Base-by-base conservation (phyloP, 2,888 invertebrate genomes). In the Ferdinandea cuprea region DNA sequence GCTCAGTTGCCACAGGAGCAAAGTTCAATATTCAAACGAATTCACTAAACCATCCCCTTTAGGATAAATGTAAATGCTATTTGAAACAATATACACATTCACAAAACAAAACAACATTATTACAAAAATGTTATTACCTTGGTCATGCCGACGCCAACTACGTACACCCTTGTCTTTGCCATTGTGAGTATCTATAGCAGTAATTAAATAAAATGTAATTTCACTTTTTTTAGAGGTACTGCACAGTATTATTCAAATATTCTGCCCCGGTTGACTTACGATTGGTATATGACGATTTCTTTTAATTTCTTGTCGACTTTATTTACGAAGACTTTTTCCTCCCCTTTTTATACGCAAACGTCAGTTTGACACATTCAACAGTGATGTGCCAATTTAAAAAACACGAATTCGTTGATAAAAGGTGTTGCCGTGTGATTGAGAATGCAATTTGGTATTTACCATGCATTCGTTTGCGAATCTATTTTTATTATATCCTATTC, bases 141-240 rank as follows among this genome's bases (percentile, higher is more conserved):
- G 85, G 98, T 98, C 98, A 99, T 99, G 85, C 98, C 98, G 86
- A 98, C 98, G 85, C 99, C 99, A 87, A 98, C 94, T 66, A 98
- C 97, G 91, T 94, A 99, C 63, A 98, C 97, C 91, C 93, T 87
- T 58, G 87, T 88, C 85, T 89, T 88, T 7, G 87, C 88, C 91
- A 91, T 91, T 72, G 85, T 85, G 21, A 8, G 15, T 8, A 1
- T 9, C 3, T 17, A 17, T 17, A n/a, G n/a, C n/a, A n/a, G n/a
- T n/a, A n/a, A n/a, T n/a, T n/a, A n/a, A n/a, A n/a, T n/a, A 17
- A 9, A 9, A 17, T 4, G 3, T 11, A 2, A 0, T 4, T 44
- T 5, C 25, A 25, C 25, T 25, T 25, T 32, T 25, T 25, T 32
- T 2, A 32, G 7, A 9, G 0, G 32, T 1, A 9, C 32, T 32